Base-by-base conservation (phyloP, 2,113 vertebrate species). In the Apaloderma vittatum region DNA sequence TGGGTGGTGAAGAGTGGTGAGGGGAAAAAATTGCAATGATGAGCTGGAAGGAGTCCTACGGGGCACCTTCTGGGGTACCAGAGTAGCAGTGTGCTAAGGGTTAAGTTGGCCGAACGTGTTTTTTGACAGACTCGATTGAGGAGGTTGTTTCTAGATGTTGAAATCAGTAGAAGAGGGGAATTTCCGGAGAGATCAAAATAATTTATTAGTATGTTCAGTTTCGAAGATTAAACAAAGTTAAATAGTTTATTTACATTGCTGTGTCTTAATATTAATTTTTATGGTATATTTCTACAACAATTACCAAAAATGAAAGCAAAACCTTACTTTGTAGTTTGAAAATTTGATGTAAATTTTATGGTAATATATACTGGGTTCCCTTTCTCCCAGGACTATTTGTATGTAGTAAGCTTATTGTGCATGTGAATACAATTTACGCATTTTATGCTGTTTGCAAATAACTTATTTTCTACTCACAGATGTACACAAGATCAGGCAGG, bases 371-470 rank as follows among this genome's bases (percentile, higher is more conserved):
- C 34, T 19, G 48, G 15, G 4, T 80, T 79, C 65, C 37, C 16
- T 70, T 90, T 86, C 54, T 95, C 11, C 46, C 66, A n/a, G 58
- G 36, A 63, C n/a, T 94, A 0, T 72, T 88, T 88, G 19, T 82
- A 17, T 76, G n/a, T 71, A 70, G 59, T 46, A 66, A 61, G 63
- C 13, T 86, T 85, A 70, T 36, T 94, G 63, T 95, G 63, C 34
- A 8, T 59, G 26, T 62, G 63, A 88, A 76, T 72, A 83, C 78
- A 90, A 67, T 86, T 93, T 96, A 70, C 17, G 26, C 79, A 22
- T 76, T 92, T 88, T 74, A 37, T 76, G 17, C 58, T 66, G 40
- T 90, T 88, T 83, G 67, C 82, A 90, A 70, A 83, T 80, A 88
- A 80, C 8, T 65, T 32, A 75, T 30, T 80, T 92, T 88, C 34